Base-by-base conservation (phyloP, 2,888 invertebrate species). In the Synanthedon andrenaeformis region DNA sequence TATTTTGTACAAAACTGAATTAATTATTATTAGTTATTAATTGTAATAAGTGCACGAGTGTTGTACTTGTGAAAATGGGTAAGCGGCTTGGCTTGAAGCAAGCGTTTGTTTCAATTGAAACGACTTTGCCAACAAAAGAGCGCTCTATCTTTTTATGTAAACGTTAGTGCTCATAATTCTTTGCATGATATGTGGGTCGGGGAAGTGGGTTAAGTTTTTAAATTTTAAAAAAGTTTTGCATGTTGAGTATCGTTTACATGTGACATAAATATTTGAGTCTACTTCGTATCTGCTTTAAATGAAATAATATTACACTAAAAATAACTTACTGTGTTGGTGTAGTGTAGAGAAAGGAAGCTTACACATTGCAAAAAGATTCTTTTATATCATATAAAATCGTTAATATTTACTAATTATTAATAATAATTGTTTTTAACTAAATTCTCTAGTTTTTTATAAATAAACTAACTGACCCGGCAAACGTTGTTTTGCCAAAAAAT, bases 81-180 rank as follows among this genome's bases (percentile, higher is more conserved):
- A 28, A 23, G 45, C 45, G 41, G 23, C 48, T 55, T 54, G 53
- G 56, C 51, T 63, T 56, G 59, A 63, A 66, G 63, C 61, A 61
- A 62, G 62, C 65, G 65, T 70, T 72, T 70, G 68, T 70, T 70
- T 70, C 69, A 70, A 69, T 67, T 69, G 66, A 67, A 67, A 66
- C 65, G 65, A 63, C 62, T 66, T 68, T 65, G 65, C 66, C 67
- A 65, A 72, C 66, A 72, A 69, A 68, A 64, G 45, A 45, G 45
- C 35, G 65, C 63, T 56, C 58, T 61, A 60, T 59, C 64, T 67
- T 63, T 69, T 64, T 65, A 66, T 66, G 66, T 66, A 67, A 69
- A 67, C 64, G 62, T 60, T 64, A 64, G 45, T 45, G 45, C 13
- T 45, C 13, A 4, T 45, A 45, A 45, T 64, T 59, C 64, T 59